Evolutionary conservation across 1,140 invertebrate species (phyloP).

Genomic region (Megalopta genalis): DNA sequence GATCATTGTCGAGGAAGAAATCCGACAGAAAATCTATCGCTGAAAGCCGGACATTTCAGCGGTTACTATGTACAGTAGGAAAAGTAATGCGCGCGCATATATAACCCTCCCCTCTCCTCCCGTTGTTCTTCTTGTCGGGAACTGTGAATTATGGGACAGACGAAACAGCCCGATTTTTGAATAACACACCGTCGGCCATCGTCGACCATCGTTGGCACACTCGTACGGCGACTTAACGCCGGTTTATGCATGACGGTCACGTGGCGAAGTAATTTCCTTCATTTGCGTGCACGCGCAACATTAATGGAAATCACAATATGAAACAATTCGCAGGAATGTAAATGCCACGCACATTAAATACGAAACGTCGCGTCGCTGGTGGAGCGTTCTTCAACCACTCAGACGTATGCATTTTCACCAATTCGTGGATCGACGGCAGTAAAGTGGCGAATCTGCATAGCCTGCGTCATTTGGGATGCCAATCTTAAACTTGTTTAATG

Average conservation of each 20-base stretch:
- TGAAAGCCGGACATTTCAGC: no score
- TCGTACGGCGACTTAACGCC: background rate
- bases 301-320: slow-evolving; percentile 31
- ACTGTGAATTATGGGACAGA: background rate
- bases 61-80: no score
- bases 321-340: slow-evolving; percentile 4
- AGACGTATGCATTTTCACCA: no score
- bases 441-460: no score
- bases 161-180: slow-evolving; percentile 28
- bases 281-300: slow-evolving; percentile 23
- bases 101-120: background rate
- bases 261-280: slow-evolving; percentile 31
- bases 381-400: background rate
- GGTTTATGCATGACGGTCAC: slow-evolving; percentile 21
- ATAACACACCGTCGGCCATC: background rate
- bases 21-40: no score
- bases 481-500: no score
- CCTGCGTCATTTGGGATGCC: no score
- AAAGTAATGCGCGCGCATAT: no score
- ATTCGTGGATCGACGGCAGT: no score
- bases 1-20: no score
- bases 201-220: slow-evolving; percentile 12
- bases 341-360: background rate
- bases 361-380: background rate
- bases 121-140: background rate